Conservation (phyloP, 2,113 vertebrate genomes). For the Noctilio leporinus region DNA sequence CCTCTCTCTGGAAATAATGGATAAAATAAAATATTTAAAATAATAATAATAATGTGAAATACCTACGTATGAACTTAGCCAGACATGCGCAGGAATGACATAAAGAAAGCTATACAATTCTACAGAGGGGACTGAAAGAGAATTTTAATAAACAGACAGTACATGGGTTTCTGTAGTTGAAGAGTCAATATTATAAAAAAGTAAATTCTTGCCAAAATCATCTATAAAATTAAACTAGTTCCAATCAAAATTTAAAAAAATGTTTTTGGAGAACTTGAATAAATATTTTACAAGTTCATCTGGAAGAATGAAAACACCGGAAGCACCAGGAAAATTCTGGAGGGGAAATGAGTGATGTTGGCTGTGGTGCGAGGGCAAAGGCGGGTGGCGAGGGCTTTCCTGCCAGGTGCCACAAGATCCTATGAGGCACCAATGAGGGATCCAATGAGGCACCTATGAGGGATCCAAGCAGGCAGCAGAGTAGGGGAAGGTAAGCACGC, state of each 20-base stretch:
- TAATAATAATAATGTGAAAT: neutral
- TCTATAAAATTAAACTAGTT: slow-evolving; percentile 40
- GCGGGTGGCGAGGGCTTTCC: neutral
- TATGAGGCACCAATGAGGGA: neutral
- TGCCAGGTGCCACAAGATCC: neutral
- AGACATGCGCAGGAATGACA: neutral
- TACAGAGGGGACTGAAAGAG: neutral
- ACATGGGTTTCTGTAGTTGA: slow-evolving; percentile 5
- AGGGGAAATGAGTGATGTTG: neutral
- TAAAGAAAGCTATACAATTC: neutral
- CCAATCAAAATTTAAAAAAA: slow-evolving; percentile 28
- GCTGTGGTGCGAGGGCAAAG: neutral
- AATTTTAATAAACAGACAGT: slow-evolving; percentile 12
- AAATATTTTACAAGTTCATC: slow-evolving; percentile 40
- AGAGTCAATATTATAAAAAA: slow-evolving; percentile 6
- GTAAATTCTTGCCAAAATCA: slow-evolving; percentile 24
- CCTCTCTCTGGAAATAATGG: too few species aligned
- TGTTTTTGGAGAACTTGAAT: neutral
- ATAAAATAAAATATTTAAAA: too few species aligned
- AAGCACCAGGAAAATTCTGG: slow-evolving; percentile 24
- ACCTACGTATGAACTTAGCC: neutral
- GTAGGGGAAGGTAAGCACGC: too few species aligned
- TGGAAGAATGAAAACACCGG: slow-evolving; percentile 11
- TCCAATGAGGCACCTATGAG: too few species aligned
- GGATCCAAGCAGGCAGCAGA: neutral